Percentiles rank a stretch among this genome's conserved stretches.
Evolutionary conservation across 2,113 vertebrate genomes (phyloP).

Genomic region (Tupaia tana): DNA sequence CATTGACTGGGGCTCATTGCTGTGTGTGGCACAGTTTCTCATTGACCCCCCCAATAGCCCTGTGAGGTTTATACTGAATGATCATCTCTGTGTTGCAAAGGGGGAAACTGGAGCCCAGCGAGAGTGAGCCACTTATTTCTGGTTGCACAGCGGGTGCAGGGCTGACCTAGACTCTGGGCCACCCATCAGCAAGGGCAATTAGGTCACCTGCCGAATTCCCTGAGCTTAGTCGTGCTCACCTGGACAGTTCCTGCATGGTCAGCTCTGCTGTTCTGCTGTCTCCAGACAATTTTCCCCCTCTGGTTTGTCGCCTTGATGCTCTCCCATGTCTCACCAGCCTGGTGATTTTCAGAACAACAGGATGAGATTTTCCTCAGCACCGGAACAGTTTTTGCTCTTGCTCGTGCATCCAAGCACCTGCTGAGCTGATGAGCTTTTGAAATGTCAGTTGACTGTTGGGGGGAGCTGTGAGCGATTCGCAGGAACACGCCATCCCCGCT

Average conservation of each 20-base stretch:
- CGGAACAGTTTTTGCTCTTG: not conserved
- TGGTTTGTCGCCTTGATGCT: not conserved
- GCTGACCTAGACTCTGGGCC: not conserved
- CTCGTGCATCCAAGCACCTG: conserved; percentile 50
- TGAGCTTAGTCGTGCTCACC: no score
- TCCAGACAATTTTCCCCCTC: not conserved
- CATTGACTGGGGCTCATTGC: not conserved
- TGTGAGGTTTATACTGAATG: not conserved
- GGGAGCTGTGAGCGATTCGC: not conserved
- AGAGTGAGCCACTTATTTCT: not conserved
- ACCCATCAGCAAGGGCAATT: accelerated
- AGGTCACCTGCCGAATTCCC: not conserved
- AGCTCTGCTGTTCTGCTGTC: no score
- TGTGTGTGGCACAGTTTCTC: not conserved
- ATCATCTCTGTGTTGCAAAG: not conserved
- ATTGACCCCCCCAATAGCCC: not conserved
- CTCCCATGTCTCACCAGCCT: not conserved
- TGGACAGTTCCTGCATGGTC: not conserved
- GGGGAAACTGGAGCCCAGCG: not conserved
- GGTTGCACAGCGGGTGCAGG: not conserved
- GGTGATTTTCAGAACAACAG: not conserved
- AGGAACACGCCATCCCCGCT: conserved; percentile 3
- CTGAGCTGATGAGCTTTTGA: conserved; percentile 68
- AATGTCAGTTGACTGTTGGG: conserved; percentile 38
- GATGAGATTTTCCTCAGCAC: not conserved